phyloP scores from a whole-genome alignment of 2,113 vertebrate species.

The Psammodynastes pulverulentus region DNA sequence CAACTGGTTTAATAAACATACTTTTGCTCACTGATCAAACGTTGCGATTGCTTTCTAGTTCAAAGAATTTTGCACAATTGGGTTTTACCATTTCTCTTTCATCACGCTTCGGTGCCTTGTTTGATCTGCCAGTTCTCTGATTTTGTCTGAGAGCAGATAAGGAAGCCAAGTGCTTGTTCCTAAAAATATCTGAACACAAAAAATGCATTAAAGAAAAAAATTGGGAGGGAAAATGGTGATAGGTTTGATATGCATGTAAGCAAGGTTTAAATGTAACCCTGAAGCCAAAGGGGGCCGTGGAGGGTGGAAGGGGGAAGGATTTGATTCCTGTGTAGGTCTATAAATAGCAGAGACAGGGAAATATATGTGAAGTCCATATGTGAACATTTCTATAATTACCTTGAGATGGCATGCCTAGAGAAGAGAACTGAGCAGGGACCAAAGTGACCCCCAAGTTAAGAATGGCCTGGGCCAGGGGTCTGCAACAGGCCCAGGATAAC shows the following conservation, averaged over 20 bases:
- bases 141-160: not conserved
- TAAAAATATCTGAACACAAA: not conserved
- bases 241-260: not conserved
- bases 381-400: not conserved
- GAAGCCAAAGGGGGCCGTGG: no score
- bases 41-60: not conserved
- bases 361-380: not conserved
- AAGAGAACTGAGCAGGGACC: not conserved
- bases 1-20: slow-evolving; percentile 6
- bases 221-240: no score
- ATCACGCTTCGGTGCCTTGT: not conserved
- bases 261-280: not conserved
- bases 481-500: no score
- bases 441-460: not conserved
- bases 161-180: not conserved
- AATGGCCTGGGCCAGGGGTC: not conserved
- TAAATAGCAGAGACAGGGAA: not conserved
- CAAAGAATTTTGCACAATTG: not conserved
- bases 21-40: not conserved
- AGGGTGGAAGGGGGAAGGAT: not conserved
- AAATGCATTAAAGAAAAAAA: not conserved
- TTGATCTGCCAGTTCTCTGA: not conserved
- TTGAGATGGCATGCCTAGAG: not conserved
- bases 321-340: not conserved
- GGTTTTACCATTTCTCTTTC: not conserved